phyloP scores from a whole-genome alignment of 2,797 vertebrate species.

The Danio albolineatus region DNA sequence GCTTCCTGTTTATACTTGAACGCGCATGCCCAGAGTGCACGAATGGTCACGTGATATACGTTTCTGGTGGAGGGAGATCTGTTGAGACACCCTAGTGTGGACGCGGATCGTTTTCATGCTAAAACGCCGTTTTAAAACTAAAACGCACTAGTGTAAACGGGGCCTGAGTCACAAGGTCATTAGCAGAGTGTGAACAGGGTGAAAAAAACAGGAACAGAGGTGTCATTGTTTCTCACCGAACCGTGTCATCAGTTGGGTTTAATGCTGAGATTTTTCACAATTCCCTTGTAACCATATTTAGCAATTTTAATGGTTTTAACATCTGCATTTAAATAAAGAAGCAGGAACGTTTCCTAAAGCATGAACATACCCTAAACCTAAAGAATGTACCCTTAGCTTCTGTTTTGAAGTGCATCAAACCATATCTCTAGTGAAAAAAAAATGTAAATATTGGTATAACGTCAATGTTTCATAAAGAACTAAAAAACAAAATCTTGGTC shows the following conservation, averaged over 20 bases:
- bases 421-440: background rate
- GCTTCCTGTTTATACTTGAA: too few relatives aligned
- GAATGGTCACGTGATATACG: too few relatives aligned
- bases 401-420: background rate
- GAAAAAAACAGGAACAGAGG: slow-evolving; percentile 21
- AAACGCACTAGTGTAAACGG: too few relatives aligned
- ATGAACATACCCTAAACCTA: too few relatives aligned
- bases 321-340: background rate
- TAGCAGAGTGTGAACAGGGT: slow-evolving; percentile 11
- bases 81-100: too few relatives aligned
- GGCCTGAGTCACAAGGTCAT: slow-evolving; percentile 31
- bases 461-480: background rate
- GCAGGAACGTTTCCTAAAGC: background rate
- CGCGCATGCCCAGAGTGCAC: too few relatives aligned
- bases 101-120: too few relatives aligned
- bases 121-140: too few relatives aligned
- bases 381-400: too few relatives aligned
- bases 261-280: background rate
- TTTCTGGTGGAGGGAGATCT: too few relatives aligned
- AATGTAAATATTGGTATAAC: background rate
- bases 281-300: slow-evolving; percentile 5
- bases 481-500: background rate
- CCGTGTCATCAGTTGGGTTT: background rate
- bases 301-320: background rate
- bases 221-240: slow-evolving; percentile 16